These are phyloP conservation scores for Elysia chlorotica DNA, from an alignment of 1,140 invertebrate genomes.

Conservation along the genomic window DNA sequence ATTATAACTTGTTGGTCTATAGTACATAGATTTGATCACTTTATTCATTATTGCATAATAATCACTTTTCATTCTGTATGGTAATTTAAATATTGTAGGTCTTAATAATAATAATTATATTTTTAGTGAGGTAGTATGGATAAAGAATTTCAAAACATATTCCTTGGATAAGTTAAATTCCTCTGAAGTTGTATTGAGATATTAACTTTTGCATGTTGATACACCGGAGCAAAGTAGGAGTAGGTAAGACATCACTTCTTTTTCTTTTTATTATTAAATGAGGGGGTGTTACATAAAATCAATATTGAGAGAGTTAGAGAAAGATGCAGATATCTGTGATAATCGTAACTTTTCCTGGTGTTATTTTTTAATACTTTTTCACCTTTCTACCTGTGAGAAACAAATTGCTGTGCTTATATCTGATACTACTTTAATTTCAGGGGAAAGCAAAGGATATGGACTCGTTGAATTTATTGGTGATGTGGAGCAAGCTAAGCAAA, in stretches of 20 bases:
- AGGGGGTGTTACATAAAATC: not conserved
- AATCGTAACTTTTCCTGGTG: not conserved
- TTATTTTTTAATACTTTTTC: not conserved
- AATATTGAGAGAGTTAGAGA: not conserved
- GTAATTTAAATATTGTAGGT: not conserved
- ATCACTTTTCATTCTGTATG: not conserved
- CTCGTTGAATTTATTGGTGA: constrained; percentile 67
- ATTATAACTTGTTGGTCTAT: too few relatives aligned
- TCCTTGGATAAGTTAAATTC: too few relatives aligned
- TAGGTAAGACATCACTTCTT: too few relatives aligned
- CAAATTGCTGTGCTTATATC: not conserved
- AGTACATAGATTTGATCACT: too few relatives aligned
- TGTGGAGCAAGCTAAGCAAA: constrained; percentile 55
- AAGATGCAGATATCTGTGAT: not conserved
- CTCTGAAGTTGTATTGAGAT: too few relatives aligned
- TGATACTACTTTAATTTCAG: constrained; percentile 30
- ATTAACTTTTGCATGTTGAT: too few relatives aligned
- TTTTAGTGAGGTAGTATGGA: too few relatives aligned
- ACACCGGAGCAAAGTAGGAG: not conserved
- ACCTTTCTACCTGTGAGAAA: not conserved
- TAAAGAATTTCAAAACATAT: too few relatives aligned
- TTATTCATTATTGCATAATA: too few relatives aligned
- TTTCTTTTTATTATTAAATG: not conserved
- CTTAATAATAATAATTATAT: too few relatives aligned
- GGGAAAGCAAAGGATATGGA: constrained; percentile 69